Evolutionary conservation across 2,888 invertebrate genomes (phyloP).

Genomic region (Euplagia quadripunctaria): DNA sequence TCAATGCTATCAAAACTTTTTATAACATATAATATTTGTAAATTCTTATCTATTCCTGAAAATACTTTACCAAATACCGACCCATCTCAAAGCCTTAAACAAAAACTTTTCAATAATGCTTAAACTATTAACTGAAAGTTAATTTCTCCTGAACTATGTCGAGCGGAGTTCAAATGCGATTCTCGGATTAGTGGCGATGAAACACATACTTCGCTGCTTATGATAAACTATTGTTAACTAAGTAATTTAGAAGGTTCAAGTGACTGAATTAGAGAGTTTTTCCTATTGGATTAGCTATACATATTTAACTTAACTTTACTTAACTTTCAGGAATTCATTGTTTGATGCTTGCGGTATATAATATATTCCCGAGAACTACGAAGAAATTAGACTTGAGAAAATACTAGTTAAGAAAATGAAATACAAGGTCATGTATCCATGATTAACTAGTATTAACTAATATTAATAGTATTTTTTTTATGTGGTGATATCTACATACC

Average conservation of each 20-base stretch:
- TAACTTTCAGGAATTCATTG: too few species aligned
- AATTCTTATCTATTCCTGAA: not conserved
- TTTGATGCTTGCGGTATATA: too few species aligned
- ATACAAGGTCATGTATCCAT: too few species aligned
- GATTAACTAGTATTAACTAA: too few species aligned
- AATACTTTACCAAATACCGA: not conserved
- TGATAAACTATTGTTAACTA: conserved; percentile 38
- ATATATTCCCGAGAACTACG: too few species aligned
- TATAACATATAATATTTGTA: not conserved
- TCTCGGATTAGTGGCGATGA: conserved; percentile 55
- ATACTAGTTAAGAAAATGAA: too few species aligned
- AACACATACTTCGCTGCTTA: conserved; percentile 36
- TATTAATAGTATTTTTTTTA: too few species aligned
- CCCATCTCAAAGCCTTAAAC: conserved; percentile 18
- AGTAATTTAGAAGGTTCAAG: conserved; percentile 47
- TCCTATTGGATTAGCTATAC: too few species aligned
- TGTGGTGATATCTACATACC: too few species aligned
- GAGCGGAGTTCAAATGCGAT: conserved; percentile 56
- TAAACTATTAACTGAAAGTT: conserved; percentile 43
- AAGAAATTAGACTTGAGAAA: too few species aligned
- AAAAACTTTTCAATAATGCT: conserved; percentile 38
- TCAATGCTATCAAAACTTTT: too few species aligned
- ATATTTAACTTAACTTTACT: too few species aligned
- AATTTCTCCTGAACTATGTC: conserved; percentile 54
- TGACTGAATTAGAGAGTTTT: conserved; percentile 21